phyloP scores from a whole-genome alignment of 2,113 vertebrate species.

The Gallinago paraguaiae region DNA sequence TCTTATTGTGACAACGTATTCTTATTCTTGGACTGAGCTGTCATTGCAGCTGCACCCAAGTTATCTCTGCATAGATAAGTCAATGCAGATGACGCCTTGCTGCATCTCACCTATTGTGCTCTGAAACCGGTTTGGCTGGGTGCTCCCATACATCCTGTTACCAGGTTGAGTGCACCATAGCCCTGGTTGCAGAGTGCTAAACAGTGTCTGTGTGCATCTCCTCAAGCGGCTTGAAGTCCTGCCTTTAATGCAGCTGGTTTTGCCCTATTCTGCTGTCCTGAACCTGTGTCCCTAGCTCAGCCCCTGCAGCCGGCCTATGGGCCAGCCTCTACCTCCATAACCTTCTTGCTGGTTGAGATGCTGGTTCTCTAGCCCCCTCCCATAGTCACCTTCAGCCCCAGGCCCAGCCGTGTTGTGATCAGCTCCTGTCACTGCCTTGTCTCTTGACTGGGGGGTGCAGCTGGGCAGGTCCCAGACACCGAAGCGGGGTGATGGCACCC shows the following conservation, averaged over 20 bases:
- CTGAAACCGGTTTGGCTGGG: no score
- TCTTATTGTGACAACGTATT: no score
- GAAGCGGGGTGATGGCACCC: fast-evolving
- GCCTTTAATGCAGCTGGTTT: background rate
- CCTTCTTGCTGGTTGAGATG: background rate
- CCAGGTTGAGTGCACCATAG: fast-evolving
- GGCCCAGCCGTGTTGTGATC: background rate
- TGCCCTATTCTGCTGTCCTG: background rate
- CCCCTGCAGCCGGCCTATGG: background rate
- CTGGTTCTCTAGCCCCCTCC: no score
- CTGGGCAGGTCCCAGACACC: fast-evolving
- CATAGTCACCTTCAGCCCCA: background rate
- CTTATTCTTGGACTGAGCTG: no score
- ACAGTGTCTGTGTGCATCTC: fast-evolving
- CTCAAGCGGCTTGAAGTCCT: no score
- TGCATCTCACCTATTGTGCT: no score
- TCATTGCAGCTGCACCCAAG: no score
- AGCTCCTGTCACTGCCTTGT: background rate
- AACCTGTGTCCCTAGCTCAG: fast-evolving
- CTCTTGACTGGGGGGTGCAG: fast-evolving
- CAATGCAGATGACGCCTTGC: no score
- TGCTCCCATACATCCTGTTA: no score
- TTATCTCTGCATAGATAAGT: no score
- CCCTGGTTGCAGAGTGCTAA: background rate
- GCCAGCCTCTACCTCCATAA: no score